These are phyloP conservation scores for Odontomachus brunneus DNA, from an alignment of 1,140 invertebrate genomes.

Conservation along the genomic window DNA sequence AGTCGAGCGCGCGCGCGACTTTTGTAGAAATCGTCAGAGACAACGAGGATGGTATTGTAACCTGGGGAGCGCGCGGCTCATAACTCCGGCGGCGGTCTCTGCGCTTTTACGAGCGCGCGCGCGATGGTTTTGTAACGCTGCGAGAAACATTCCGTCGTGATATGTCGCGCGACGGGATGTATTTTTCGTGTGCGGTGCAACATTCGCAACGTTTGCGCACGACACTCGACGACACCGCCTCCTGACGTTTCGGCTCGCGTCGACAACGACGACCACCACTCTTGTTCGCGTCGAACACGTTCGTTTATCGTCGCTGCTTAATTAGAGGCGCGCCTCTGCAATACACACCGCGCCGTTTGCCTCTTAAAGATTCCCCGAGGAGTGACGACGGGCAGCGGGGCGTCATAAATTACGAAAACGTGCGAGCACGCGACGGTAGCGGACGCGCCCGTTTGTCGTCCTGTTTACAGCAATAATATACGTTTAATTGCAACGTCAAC, in stretches of 20 bases:
- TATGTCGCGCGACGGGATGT: neutral
- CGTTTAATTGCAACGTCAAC: slow-evolving; percentile 74
- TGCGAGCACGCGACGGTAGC: neutral
- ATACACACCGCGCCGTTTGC: slow-evolving; percentile 19
- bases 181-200: neutral
- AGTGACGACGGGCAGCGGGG: neutral
- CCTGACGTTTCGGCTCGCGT: neutral
- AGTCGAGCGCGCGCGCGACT: slow-evolving; percentile 5
- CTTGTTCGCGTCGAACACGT: neutral
- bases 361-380: slow-evolving; percentile 21
- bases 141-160: slow-evolving; percentile 16
- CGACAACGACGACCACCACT: neutral
- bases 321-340: slow-evolving; percentile 46
- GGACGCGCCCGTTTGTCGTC: slow-evolving; percentile 7
- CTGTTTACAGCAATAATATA: slow-evolving; percentile 72
- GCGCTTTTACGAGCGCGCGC: neutral
- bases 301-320: slow-evolving; percentile 30
- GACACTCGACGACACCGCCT: too few species aligned
- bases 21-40: slow-evolving; percentile 7
- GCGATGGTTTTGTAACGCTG: neutral
- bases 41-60: neutral
- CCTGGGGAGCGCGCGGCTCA: neutral
- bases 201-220: neutral
- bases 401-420: slow-evolving; percentile 59
- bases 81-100: neutral